phyloP scores from a whole-genome alignment of 2,113 vertebrate species.

The Melozone crissalis region DNA sequence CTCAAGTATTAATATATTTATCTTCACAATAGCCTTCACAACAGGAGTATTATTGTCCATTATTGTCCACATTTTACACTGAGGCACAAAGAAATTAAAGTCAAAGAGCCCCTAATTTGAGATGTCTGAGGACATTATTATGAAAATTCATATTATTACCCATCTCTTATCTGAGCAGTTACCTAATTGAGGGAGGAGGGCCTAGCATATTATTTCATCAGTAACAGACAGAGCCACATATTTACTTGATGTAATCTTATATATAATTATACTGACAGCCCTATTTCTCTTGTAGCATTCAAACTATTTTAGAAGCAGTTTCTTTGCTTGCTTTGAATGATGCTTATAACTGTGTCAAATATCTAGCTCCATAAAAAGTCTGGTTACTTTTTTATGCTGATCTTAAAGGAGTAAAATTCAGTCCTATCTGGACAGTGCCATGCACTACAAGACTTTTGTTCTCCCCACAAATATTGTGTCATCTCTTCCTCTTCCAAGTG shows the following conservation, averaged over 20 bases:
- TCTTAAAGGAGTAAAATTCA: not conserved
- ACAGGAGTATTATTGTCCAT: constrained; percentile 11
- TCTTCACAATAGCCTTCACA: constrained; percentile 19
- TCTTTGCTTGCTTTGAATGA: not conserved
- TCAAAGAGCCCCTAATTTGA: constrained; percentile 10
- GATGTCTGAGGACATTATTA: not conserved
- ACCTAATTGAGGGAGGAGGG: not conserved
- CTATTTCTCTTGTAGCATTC: not conserved
- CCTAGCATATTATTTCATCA: constrained; percentile 8
- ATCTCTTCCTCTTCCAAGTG: not conserved
- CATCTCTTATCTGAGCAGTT: not conserved
- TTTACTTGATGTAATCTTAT: not conserved
- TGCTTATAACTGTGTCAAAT: not conserved
- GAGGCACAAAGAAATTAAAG: constrained; percentile 2
- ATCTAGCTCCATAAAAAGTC: not conserved
- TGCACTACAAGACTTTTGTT: not conserved
- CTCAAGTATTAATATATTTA: constrained; percentile 35
- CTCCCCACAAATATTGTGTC: not conserved
- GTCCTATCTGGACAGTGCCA: not conserved
- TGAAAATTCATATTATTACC: constrained; percentile 1
- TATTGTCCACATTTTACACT: constrained; percentile 5
- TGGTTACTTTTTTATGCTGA: not conserved
- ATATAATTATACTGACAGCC: not conserved
- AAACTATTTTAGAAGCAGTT: not conserved
- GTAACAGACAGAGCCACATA: not conserved